phyloP scores from a whole-genome alignment of 1,140 invertebrate species.

The Centruroides sculpturatus region DNA sequence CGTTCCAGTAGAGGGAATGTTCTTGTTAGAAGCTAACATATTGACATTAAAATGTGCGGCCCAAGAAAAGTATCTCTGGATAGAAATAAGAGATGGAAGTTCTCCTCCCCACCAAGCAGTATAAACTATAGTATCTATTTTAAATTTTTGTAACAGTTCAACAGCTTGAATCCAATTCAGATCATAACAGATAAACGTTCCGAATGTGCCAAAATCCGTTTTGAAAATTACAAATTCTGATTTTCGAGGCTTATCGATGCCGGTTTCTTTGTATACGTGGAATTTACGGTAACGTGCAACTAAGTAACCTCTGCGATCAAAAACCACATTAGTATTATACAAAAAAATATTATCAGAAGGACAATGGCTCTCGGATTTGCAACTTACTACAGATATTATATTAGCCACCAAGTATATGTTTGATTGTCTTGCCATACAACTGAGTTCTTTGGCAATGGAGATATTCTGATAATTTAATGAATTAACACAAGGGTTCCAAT shows the following conservation, averaged over 20 bases:
- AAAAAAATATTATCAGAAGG: slow-evolving; percentile 30
- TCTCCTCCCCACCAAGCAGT: too few species aligned
- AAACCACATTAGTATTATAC: slow-evolving; percentile 63
- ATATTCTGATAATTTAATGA: not conserved
- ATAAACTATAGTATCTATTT: too few species aligned
- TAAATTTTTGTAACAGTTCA: not conserved
- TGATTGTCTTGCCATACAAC: slow-evolving; percentile 4
- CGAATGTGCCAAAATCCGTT: slow-evolving; percentile 42
- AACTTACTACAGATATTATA: too few species aligned
- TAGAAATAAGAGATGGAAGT: too few species aligned
- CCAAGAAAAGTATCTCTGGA: too few species aligned
- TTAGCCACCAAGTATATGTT: slow-evolving; percentile 6
- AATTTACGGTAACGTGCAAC: slow-evolving; percentile 57
- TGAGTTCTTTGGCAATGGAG: not conserved
- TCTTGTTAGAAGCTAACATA: too few species aligned
- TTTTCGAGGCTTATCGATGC: slow-evolving; percentile 33
- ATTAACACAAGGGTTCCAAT: slow-evolving; percentile 4
- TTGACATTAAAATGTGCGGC: too few species aligned
- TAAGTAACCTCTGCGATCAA: slow-evolving; percentile 42
- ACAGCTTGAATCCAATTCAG: slow-evolving; percentile 25
- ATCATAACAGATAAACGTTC: slow-evolving; percentile 59
- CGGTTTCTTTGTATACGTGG: slow-evolving; percentile 45
- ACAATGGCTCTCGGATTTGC: slow-evolving; percentile 16
- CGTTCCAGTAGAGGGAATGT: too few species aligned
- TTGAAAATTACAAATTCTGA: slow-evolving; percentile 42